These are phyloP conservation scores for Tricholauxania praeusta DNA, from an alignment of 2,888 invertebrate genomes.

Conservation along the genomic window DNA sequence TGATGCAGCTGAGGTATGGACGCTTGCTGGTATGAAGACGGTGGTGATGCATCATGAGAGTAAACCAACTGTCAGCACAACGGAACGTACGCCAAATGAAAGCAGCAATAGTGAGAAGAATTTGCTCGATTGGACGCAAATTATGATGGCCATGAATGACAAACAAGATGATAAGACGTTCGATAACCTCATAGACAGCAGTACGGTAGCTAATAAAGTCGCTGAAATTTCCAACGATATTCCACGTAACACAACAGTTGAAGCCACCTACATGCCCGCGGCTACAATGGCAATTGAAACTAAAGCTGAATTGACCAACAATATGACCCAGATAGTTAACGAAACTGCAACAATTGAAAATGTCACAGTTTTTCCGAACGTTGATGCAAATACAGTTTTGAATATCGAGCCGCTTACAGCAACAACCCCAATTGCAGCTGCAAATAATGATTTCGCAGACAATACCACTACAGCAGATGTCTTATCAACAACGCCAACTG, in stretches of 20 bases:
- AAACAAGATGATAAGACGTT: slow-evolving; percentile 38
- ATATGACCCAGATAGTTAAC: background rate
- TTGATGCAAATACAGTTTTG: slow-evolving; percentile 35
- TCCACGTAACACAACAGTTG: background rate
- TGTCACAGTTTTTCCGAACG: background rate
- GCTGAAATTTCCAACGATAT: background rate
- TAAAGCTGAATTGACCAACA: background rate
- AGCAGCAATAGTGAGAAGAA: slow-evolving; percentile 55
- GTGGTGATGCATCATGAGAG: slow-evolving; percentile 44
- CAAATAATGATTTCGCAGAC: slow-evolving; percentile 27
- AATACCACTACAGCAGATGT: slow-evolving; percentile 14
- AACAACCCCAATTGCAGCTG: slow-evolving; percentile 37
- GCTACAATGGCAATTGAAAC: background rate
- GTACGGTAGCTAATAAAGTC: background rate
- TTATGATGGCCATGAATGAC: slow-evolving; percentile 51
- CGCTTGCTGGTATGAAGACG: slow-evolving; percentile 61
- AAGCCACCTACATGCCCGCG: background rate
- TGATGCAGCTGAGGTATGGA: slow-evolving; percentile 63
- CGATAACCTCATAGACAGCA: background rate
- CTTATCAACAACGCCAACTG: slow-evolving; percentile 17
- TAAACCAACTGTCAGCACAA: slow-evolving; percentile 36
- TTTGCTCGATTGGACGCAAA: slow-evolving; percentile 62
- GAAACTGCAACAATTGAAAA: background rate
- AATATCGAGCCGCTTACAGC: slow-evolving; percentile 12
- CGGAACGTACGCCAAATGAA: slow-evolving; percentile 3